These are phyloP conservation scores for Siniperca scherzeri DNA, from an alignment of 2,797 vertebrate genomes.

Conservation along the genomic window DNA sequence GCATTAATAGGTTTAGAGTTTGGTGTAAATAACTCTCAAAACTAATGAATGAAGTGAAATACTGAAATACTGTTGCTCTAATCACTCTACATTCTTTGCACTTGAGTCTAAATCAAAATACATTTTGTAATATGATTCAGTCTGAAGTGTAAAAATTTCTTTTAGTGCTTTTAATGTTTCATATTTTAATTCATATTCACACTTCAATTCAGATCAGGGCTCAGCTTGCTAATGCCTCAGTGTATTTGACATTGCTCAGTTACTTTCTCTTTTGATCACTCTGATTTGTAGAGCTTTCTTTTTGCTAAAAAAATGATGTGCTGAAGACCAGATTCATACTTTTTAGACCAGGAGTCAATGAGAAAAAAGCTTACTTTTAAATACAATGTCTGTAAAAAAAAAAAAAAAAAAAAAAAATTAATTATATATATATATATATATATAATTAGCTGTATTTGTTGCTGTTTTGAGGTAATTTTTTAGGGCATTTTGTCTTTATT, in stretches of 20 bases:
- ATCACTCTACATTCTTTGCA: not conserved
- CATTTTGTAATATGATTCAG: not conserved
- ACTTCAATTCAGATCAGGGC: not conserved
- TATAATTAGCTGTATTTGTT: not conserved
- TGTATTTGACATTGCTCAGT: conserved; percentile 8
- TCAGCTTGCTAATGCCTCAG: not conserved
- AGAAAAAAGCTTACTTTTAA: not conserved
- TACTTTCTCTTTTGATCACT: not conserved
- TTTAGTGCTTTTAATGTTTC: conserved; percentile 3
- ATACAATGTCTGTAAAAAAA: not conserved
- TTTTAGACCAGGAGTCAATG: not conserved
- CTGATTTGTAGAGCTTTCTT: not conserved
- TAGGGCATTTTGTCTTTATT: not conserved
- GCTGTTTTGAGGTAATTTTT: not conserved
- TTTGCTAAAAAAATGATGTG: not conserved
- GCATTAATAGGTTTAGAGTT: not conserved
- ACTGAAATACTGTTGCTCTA: not conserved
- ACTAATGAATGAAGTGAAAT: not conserved
- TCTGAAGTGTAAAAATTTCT: not conserved
- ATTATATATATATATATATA: no score
- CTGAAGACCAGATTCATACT: not conserved
- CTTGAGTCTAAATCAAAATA: not conserved
- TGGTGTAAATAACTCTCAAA: not conserved
- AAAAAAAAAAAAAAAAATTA: not conserved
- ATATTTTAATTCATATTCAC: not conserved